Evolutionary conservation across 2,888 invertebrate species (phyloP), one percentile per base, ranked within the genome.

Genomic region (Globia sparganii): DNA sequence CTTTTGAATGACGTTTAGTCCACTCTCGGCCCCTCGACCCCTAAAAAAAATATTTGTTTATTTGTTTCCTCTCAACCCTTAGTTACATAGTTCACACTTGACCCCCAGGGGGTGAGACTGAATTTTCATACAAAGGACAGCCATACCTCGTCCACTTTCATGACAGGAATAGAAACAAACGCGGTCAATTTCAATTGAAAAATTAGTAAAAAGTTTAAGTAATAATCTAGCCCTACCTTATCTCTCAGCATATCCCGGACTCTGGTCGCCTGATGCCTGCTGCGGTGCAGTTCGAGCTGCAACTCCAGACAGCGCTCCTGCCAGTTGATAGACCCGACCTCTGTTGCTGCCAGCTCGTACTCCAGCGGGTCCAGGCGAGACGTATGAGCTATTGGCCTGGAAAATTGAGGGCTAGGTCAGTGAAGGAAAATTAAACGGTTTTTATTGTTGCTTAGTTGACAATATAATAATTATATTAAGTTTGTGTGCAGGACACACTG

Each of bases 171-270:
- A 53, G 53, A 25, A 46, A 46, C 21, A 21, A 21, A 21, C 46
- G 5, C 21, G 46, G 8, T 49, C 21, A 49, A 49, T 49, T 49
- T 21, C 21, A 21, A 4, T 56, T 28, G 21, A 31, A 11, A 43
- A 43, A 43, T 43, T 43, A 15, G 43, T 43, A 15, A 21, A 61
- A 31, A 21, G 34, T 34, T 61, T 21, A 59, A 21, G 11, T 28
- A 21, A 28, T 13, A 69, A 53, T 21, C 4, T 31, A 61, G 13
- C 0, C 97, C 95, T 92, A 99, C 99, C 98, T 99, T 99, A 97
- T 99, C 98, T 92, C 98, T 97, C 79, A 99, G 97, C 97, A 99
- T 98, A 91, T 99, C 98, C 69, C 99, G 97, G 73, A 99, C 98
- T 91, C 98, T 97, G 80, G 98, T 98, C 2, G 99, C 98, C 95